Conservation (phyloP, 2,797 vertebrate genomes). For the Balearica regulorum region DNA sequence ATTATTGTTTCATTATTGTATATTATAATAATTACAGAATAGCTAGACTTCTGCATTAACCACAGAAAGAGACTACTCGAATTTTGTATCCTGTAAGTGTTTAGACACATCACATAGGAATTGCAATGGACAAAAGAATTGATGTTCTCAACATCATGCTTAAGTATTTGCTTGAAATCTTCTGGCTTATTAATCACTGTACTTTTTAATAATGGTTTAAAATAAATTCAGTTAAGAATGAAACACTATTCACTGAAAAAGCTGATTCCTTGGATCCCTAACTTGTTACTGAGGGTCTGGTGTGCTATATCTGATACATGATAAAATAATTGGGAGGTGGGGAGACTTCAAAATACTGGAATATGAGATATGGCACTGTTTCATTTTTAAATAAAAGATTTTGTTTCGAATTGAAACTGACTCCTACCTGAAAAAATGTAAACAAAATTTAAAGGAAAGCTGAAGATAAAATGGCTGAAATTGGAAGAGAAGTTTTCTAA, state of each 20-base stretch:
- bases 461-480: neutral
- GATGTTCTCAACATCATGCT: neutral
- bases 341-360: neutral
- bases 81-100: neutral
- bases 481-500: neutral
- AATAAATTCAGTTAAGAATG: neutral
- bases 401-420: neutral
- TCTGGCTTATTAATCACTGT: neutral
- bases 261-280: neutral
- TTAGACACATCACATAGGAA: neutral
- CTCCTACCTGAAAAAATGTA: neutral
- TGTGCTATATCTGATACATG: neutral
- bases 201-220: neutral
- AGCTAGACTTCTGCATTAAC: neutral
- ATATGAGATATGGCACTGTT: neutral
- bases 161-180: neutral
- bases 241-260: neutral
- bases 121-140: neutral
- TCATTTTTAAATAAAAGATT: neutral
- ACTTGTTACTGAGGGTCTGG: neutral
- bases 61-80: neutral
- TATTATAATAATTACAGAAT: conserved; percentile 37
- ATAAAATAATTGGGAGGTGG: neutral
- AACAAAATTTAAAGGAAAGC: neutral
- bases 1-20: conserved; percentile 55